Evolutionary conservation across 2,797 vertebrate genomes (phyloP).

Genomic region (Microtus agrestis): DNA sequence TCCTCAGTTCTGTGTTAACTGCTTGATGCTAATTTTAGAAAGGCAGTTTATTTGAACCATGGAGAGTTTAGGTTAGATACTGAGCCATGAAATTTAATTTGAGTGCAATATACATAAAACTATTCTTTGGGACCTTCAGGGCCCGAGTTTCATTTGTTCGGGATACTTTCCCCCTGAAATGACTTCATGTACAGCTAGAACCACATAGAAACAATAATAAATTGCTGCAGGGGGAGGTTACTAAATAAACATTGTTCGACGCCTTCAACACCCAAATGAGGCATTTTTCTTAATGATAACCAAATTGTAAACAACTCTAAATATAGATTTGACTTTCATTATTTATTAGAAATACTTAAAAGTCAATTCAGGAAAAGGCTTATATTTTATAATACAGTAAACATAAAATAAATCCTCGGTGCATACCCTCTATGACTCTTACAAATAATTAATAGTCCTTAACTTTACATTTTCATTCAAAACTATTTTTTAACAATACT

Average conservation of each 20-base stretch:
- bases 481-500: background rate
- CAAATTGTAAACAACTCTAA: background rate
- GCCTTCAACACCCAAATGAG: background rate
- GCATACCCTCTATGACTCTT: background rate
- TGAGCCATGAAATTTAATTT: conserved; percentile 40
- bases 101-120: background rate
- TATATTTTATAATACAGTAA: background rate
- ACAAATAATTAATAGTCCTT: conserved; percentile 36
- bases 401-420: conserved; percentile 13
- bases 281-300: conserved; percentile 39
- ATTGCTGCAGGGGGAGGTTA: background rate
- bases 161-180: conserved; percentile 9
- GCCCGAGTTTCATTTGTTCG: background rate
- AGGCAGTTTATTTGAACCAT: background rate
- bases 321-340: background rate
- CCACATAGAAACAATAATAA: background rate
- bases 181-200: background rate
- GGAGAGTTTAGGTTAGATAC: background rate
- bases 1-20: background rate
- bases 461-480: conserved; percentile 28
- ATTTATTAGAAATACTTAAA: conserved; percentile 25
- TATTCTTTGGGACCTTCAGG: background rate
- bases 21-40: background rate
- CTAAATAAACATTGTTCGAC: background rate
- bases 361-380: background rate